Percentiles rank a stretch among this genome's conserved stretches.
phyloP scores from a whole-genome alignment of 2,797 vertebrate species.

The Anabas testudineus region DNA sequence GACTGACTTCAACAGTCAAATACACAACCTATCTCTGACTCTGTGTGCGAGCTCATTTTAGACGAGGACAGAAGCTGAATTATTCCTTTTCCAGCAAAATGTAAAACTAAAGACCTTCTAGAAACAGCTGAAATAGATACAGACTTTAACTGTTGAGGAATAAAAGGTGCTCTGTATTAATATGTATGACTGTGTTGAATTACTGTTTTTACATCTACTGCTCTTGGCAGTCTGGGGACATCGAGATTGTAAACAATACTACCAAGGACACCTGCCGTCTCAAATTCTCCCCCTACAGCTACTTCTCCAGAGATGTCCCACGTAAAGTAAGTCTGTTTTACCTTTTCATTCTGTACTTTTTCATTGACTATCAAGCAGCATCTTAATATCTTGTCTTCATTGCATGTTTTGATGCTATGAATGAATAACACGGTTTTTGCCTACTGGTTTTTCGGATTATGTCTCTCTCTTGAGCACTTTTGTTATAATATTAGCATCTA shows the following conservation, averaged over 20 bases:
- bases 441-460: not conserved
- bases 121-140: not conserved
- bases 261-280: conserved; percentile 94
- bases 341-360: conserved; percentile 1
- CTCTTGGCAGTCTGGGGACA: conserved; percentile 92
- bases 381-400: not conserved
- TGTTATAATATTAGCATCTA: not conserved
- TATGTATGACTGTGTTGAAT: not conserved
- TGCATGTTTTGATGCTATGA: not conserved
- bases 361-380: not conserved
- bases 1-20: conserved; percentile 29
- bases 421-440: not conserved
- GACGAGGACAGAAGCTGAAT: not conserved
- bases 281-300: conserved; percentile 98
- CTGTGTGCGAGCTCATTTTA: not conserved
- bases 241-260: conserved; percentile 94
- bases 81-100: not conserved
- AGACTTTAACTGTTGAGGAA: not conserved
- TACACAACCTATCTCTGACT: not conserved
- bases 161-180: not conserved
- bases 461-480: not conserved
- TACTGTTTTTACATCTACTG: conserved; percentile 43
- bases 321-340: conserved; percentile 87
- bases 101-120: not conserved
- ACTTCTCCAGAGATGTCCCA: conserved; percentile 95